phyloP scores from a whole-genome alignment of 2,797 vertebrate genomes.

The Acanthurus tractus region DNA sequence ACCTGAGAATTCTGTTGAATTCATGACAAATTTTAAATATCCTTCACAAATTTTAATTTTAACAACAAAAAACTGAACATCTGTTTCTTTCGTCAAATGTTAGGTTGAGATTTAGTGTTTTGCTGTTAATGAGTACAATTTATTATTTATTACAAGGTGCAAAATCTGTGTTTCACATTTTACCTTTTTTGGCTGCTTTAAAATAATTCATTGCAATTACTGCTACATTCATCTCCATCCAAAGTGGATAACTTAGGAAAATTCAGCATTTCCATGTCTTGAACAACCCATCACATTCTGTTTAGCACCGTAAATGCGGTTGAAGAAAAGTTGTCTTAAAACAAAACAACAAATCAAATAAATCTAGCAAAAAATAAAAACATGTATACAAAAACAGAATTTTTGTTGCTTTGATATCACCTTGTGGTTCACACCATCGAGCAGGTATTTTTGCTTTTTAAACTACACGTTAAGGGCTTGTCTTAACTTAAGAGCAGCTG shows the following conservation, averaged over 20 bases:
- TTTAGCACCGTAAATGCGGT: constrained; percentile 7
- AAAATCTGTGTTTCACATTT: not conserved
- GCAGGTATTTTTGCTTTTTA: not conserved
- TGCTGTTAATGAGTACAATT: not conserved
- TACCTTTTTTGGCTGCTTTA: constrained; percentile 14
- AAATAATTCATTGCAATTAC: constrained; percentile 39
- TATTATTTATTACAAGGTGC: not conserved
- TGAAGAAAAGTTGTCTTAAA: not conserved
- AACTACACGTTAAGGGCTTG: constrained; percentile 45
- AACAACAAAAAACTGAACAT: not conserved
- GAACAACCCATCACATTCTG: constrained; percentile 8
- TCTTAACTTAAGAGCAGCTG: constrained; percentile 56
- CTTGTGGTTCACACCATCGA: constrained; percentile 9
- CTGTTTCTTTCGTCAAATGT: not conserved
- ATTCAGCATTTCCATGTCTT: constrained; percentile 15
- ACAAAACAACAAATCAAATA: constrained; percentile 21
- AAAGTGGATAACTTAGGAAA: constrained; percentile 30
- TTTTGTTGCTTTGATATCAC: constrained; percentile 36
- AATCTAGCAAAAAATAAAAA: constrained; percentile 1
- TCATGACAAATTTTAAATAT: no score
- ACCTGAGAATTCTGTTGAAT: constrained; percentile 23
- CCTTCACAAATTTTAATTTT: no score
- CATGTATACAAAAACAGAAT: constrained; percentile 2
- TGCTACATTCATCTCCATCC: constrained; percentile 24
- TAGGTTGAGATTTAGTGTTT: not conserved